Evolutionary conservation across 2,797 vertebrate species (phyloP), one percentile per base, ranked within the genome.

Genomic region (Hephaestus fuliginosus): DNA sequence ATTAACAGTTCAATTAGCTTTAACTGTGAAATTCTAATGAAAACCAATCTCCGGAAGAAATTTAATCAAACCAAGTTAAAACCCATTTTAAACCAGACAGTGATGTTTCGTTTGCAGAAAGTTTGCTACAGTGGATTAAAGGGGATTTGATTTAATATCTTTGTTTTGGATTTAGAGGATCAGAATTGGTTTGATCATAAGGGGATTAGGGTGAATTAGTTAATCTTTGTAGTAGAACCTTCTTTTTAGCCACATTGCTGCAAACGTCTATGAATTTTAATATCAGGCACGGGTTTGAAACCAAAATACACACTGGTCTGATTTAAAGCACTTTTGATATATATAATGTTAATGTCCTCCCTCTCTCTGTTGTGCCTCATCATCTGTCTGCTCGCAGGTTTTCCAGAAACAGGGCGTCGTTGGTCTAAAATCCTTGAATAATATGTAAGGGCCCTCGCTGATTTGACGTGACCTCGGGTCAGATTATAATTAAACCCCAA

Each of bases 401-500:
- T 49, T 62, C 28, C 14, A 22, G 60, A 73, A 80, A 82, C 86
- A 58, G 61, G 56, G 13, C 63, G 22, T 53, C 65, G 63, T 30
- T 61, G 83, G 61, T 69, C 63, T 60, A 30, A 84, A 86, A 76
- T 74, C 81, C 57, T 81, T 88, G 81, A 86, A 88, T 81, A 84
- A 86, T 84, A 86, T 80, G 78, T 68, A 53, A 77, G 65, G 51
- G 56, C 78, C 48, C 39, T 76, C 25, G 17, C 83, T 82, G 79
- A 84, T 88, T 72, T 73, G 80, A 87, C 14, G 58, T 73, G 85
- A 92, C 91, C 87, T 86, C 25, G 4, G 90, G 89, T 86, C 84
- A 81, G 72, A 80, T 90, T 85, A 84, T 92, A 89, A 93, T 93
- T 90, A 92, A 89, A 89, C 76, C 85, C 49, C 74, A 81, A 83